Evolutionary conservation across 2,113 vertebrate species (phyloP).

Genomic region (Aegithalos caudatus): DNA sequence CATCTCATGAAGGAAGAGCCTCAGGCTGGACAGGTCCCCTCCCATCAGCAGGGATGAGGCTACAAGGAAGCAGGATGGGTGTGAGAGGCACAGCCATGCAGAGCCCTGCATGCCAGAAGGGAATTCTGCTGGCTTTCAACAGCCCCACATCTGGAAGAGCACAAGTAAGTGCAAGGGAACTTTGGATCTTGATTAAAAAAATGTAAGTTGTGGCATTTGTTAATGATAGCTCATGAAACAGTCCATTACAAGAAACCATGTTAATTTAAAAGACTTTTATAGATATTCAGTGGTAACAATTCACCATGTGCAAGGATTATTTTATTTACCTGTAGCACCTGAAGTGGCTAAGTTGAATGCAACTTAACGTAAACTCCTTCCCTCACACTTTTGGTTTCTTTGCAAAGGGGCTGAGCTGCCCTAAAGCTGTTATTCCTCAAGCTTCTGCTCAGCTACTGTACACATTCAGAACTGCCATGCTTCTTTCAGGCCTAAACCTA

Average conservation of each 20-base stretch:
- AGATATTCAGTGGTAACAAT: background rate
- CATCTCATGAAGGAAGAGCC: background rate
- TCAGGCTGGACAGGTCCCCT: fast-evolving
- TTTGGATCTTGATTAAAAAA: background rate
- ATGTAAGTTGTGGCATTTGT: background rate
- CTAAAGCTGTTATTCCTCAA: background rate
- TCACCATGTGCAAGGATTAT: background rate
- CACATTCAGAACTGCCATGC: background rate
- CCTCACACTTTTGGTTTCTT: background rate
- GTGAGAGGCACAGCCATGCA: background rate
- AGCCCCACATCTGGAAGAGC: background rate
- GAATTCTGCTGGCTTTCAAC: background rate
- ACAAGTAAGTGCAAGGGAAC: background rate
- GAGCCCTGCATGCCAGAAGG: background rate
- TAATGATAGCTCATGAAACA: background rate
- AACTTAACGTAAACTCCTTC: background rate
- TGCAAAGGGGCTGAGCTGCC: background rate
- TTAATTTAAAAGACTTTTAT: background rate
- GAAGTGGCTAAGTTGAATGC: background rate
- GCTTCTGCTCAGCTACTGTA: background rate
- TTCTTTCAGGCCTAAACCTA: background rate
- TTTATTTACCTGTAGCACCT: background rate
- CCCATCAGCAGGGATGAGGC: background rate
- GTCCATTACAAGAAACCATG: background rate
- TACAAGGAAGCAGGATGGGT: background rate